Evolutionary conservation across 2,113 vertebrate species (phyloP).

Genomic region (Mus pahari): DNA sequence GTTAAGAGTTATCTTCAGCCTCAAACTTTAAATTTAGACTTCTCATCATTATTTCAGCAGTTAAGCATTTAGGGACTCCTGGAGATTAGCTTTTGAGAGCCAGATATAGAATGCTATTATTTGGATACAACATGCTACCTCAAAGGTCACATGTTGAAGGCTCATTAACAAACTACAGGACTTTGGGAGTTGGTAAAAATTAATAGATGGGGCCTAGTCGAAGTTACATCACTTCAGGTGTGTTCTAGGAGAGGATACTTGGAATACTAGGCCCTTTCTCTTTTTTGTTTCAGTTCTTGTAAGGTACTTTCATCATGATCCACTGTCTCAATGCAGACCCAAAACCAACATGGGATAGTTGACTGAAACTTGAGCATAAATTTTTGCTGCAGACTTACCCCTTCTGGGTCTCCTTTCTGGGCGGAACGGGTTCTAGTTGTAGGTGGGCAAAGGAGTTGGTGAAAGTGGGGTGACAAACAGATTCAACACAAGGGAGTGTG

Average conservation of each 20-base stretch:
- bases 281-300: neutral
- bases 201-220: neutral
- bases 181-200: neutral
- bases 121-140: neutral
- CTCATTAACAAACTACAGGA: neutral
- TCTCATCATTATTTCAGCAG: neutral
- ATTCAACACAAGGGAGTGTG: no score
- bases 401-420: no score
- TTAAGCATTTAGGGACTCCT: neutral
- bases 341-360: neutral
- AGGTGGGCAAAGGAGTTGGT: no score
- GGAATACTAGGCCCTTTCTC: neutral
- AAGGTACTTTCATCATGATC: neutral
- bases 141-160: neutral
- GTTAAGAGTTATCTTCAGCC: neutral
- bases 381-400: no score
- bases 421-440: no score
- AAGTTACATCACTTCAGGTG: neutral
- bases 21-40: neutral
- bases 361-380: neutral
- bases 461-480: no score
- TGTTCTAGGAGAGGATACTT: neutral
- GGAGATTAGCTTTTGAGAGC: neutral
- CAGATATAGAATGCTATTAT: neutral
- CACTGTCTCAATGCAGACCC: neutral